These are phyloP conservation scores for Sesamia nonagrioides DNA, from an alignment of 1,140 invertebrate species.

Conservation along the genomic window DNA sequence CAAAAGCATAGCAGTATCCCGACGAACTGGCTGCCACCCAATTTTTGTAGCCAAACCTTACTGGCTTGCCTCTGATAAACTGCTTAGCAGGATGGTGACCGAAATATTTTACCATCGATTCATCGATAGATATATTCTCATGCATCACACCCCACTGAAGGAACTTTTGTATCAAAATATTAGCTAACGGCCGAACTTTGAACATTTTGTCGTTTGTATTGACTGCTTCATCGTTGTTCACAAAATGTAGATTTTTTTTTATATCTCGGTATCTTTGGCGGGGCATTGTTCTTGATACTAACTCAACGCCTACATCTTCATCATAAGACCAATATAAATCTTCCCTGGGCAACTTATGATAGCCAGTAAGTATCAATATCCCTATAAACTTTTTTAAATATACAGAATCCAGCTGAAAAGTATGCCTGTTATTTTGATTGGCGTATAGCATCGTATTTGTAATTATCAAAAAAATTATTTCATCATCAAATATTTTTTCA, in stretches of 20 bases:
- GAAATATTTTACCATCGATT: slow-evolving; percentile 65
- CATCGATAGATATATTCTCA: slow-evolving; percentile 54
- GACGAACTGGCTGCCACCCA: slow-evolving; percentile 68
- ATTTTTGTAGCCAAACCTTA: slow-evolving; percentile 61
- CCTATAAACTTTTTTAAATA: no score
- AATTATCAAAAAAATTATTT: no score
- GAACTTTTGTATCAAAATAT: slow-evolving; percentile 56
- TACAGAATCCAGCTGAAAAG: no score
- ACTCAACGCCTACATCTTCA: slow-evolving; percentile 65
- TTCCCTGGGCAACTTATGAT: slow-evolving; percentile 67
- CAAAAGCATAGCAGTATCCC: no score
- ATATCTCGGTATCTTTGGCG: slow-evolving; percentile 68
- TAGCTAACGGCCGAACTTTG: slow-evolving; percentile 58
- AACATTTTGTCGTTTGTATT: slow-evolving; percentile 59
- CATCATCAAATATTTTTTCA: no score
- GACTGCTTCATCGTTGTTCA: slow-evolving; percentile 53
- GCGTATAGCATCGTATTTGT: no score
- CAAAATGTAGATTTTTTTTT: slow-evolving; percentile 66
- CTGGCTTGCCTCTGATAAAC: slow-evolving; percentile 61
- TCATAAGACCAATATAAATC: slow-evolving; percentile 67
- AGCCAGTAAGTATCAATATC: slow-evolving; percentile 68
- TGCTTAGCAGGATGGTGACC: slow-evolving; percentile 63
- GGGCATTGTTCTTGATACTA: slow-evolving; percentile 64
- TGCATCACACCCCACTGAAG: slow-evolving; percentile 59
- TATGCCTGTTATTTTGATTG: no score